Base-by-base conservation (phyloP, 2,797 vertebrate species). In the Cephalopachus bancanus region DNA sequence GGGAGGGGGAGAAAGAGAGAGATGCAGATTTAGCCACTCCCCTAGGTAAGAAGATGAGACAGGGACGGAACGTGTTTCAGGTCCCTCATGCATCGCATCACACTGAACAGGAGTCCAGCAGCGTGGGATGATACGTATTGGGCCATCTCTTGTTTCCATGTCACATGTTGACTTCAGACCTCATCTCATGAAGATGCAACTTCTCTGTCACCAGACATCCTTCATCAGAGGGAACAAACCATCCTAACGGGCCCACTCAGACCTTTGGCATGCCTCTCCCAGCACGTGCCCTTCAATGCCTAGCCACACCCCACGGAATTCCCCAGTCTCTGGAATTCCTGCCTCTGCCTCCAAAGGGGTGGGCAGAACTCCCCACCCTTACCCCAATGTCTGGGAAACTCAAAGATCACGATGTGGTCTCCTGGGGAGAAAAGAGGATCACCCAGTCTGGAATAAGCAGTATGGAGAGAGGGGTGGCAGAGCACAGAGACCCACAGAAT, bases 381-480 rank as follows among this genome's bases (percentile, higher is more conserved):
- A 37, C 33, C 28, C 53, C 20, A 60, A 0, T 14, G 16, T 33
- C 72, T 17, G 3, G 51, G 55, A 94, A 74, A 69, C 30, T 33
- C 55, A 24, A 74, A 72, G 55, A 20, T 55, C 15, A 44, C 59
- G 44, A 3, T 33, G 5, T 22, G 7, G 1, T 12, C 44, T 81
- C 69, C 78, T 16, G 51, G 14, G 16, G 55, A 49, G 16, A 37
- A 65, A 83, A 80, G 55, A n/a, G 11, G 60, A 49, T 37, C 28
- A 7, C 59, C 3, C 4, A 1, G 24, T 55, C 57, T 75, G 22
- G 37, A 14, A 64, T 3, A 0, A 33, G 37, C 17, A 49, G 49
- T 44, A 88, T 0, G 17, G 59, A 65, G 2, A 3, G 8, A 37
- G 3, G 6, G 1, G 1, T 1, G 1, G 26, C 19, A 60, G 1